Evolutionary conservation across 1,140 invertebrate genomes (phyloP).

Genomic region (Lasioglossum baleicum): DNA sequence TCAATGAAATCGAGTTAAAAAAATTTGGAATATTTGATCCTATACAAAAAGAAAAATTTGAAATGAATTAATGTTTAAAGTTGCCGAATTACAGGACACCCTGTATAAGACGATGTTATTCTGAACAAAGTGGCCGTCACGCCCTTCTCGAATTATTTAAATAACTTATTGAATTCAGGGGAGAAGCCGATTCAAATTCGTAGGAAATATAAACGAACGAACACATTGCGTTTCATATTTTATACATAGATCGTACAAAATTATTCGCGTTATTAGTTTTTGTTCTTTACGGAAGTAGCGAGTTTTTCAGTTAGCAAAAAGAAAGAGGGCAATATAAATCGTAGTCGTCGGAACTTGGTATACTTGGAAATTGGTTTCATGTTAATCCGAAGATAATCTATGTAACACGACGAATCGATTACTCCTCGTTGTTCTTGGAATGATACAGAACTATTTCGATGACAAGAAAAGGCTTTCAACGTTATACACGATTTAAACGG

Average conservation of each 20-base stretch:
- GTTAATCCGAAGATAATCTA: neutral
- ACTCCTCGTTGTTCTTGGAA: slow-evolving; percentile 15
- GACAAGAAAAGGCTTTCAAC: slow-evolving; percentile 12
- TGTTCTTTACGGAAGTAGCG: neutral
- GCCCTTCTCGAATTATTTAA: slow-evolving; percentile 30
- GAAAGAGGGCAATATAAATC: neutral
- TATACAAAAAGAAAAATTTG: neutral
- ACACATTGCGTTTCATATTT: neutral
- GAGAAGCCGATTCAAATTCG: neutral
- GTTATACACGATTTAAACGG: slow-evolving; percentile 41
- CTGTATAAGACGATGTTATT: slow-evolving; percentile 9
- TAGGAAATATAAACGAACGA: neutral
- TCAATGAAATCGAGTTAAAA: no score
- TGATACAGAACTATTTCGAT: slow-evolving; percentile 13
- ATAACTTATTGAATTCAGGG: slow-evolving; percentile 23
- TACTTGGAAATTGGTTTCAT: slow-evolving; percentile 12
- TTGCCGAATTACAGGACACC: neutral
- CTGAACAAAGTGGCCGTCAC: slow-evolving; percentile 7
- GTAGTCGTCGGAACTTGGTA: neutral
- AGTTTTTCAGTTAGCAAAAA: neutral
- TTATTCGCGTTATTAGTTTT: neutral
- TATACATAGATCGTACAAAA: neutral
- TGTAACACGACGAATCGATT: slow-evolving; percentile 10
- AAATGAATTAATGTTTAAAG: no score
- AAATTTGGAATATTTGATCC: neutral